These are phyloP conservation scores for Tiaroga cobitis DNA, from an alignment of 2,797 vertebrate species.

Conservation along the genomic window DNA sequence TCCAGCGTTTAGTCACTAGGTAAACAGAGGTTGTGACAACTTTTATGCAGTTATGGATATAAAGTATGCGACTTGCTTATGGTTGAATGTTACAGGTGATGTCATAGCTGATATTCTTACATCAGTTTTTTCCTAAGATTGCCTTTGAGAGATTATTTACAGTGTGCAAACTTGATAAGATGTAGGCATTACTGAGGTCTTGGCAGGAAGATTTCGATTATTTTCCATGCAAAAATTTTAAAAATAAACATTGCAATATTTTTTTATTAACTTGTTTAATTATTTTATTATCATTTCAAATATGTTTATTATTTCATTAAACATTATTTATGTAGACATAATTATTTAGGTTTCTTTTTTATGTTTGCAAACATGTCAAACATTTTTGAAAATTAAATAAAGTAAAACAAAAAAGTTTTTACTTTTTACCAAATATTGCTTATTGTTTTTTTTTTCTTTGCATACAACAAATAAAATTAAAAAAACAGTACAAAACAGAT, in stretches of 20 bases:
- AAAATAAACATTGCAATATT: neutral
- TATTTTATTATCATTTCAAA: neutral
- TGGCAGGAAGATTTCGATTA: neutral
- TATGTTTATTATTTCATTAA: neutral
- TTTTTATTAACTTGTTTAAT: neutral
- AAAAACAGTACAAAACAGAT: neutral
- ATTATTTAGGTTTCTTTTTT: neutral
- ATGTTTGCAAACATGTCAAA: neutral
- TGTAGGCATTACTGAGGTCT: neutral
- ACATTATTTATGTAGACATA: neutral
- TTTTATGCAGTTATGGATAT: neutral
- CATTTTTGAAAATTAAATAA: neutral
- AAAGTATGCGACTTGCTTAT: neutral
- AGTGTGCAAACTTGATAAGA: neutral
- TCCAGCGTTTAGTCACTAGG: conserved; percentile 32
- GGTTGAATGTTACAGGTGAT: conserved; percentile 1
- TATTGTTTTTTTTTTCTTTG: neutral
- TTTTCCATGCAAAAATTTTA: neutral
- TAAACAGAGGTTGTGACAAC: conserved; percentile 21
- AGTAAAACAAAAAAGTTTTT: neutral
- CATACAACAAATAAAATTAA: neutral
- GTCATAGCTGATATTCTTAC: conserved; percentile 20
- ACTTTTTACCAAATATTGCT: neutral
- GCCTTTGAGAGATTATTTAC: neutral
- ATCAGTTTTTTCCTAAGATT: neutral